phyloP scores from a whole-genome alignment of 2,888 invertebrate species.

The Notodonta dromedarius region DNA sequence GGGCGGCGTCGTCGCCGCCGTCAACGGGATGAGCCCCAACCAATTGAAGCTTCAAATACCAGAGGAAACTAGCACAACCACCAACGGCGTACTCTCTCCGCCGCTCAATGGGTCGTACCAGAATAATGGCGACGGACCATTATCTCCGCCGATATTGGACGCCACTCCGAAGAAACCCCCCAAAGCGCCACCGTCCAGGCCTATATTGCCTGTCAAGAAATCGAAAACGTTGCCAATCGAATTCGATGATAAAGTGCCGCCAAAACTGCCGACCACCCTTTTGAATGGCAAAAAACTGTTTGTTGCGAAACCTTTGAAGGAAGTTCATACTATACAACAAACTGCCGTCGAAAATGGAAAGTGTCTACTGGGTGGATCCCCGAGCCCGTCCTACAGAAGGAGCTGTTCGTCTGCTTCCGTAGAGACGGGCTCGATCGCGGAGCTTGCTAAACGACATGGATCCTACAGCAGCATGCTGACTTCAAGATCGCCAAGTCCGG shows the following conservation, averaged over 20 bases:
- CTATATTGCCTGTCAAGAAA: constrained; percentile 75
- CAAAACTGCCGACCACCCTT: constrained; percentile 56
- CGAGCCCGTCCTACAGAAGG: constrained; percentile 71
- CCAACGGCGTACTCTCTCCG: constrained; percentile 45
- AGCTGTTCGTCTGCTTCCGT: constrained; percentile 70
- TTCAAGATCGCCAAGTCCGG: constrained; percentile 85
- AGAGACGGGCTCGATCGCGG: constrained; percentile 79
- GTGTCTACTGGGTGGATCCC: constrained; percentile 61
- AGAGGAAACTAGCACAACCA: constrained; percentile 51
- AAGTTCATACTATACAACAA: constrained; percentile 68
- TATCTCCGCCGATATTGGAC: constrained; percentile 72
- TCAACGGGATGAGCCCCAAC: constrained; percentile 45
- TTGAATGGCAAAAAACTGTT: constrained; percentile 70
- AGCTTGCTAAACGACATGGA: constrained; percentile 74
- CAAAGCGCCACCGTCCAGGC: constrained; percentile 65
- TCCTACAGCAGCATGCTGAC: constrained; percentile 60
- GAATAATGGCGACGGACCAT: constrained; percentile 62
- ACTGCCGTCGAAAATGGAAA: constrained; percentile 57
- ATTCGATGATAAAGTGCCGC: constrained; percentile 71
- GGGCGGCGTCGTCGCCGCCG: constrained; percentile 41
- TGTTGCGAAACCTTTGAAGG: constrained; percentile 74
- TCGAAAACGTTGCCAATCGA: constrained; percentile 77
- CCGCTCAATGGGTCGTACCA: constrained; percentile 53
- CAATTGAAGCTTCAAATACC: constrained; percentile 71
- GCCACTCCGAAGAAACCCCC: constrained; percentile 76